Percentiles rank a stretch among this genome's conserved stretches.
Evolutionary conservation across 2,113 vertebrate species (phyloP).

Genomic region (Morphnarchus princeps): DNA sequence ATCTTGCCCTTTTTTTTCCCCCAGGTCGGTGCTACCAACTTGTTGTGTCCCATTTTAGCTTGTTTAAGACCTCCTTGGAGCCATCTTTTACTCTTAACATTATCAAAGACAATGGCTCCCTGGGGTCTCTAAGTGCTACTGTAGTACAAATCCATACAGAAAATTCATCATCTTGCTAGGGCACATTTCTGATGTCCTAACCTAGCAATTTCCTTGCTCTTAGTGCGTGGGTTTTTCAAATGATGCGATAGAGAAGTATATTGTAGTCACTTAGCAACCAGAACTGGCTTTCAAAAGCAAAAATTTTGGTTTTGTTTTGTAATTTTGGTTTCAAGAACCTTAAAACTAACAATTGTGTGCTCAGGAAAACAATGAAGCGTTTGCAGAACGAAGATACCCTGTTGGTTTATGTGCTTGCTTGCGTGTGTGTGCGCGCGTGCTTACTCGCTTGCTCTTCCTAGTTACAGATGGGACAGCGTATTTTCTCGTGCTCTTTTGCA

Average conservation of each 20-base stretch:
- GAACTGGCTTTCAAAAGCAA: not conserved
- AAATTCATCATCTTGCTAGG: not conserved
- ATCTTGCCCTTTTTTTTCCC: not conserved
- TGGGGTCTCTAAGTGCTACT: not conserved
- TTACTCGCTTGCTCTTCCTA: not conserved
- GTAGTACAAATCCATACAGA: not conserved
- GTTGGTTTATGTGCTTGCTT: not conserved
- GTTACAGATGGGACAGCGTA: not conserved
- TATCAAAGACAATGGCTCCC: not conserved
- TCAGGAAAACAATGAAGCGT: not conserved
- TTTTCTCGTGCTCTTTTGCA: not conserved
- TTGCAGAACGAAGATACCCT: not conserved
- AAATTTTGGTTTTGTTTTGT: not conserved
- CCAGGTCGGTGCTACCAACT: not conserved
- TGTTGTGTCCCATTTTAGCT: not conserved
- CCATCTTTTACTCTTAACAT: not conserved
- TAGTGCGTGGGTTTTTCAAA: not conserved
- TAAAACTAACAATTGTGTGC: not conserved
- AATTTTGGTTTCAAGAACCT: not conserved
- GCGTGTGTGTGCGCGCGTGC: accelerated
- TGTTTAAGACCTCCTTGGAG: not conserved
- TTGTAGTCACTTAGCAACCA: conserved; percentile 60
- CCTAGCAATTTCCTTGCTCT: conserved; percentile 17
- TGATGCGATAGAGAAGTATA: not conserved
- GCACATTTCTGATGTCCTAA: conserved; percentile 9